Base-by-base conservation (phyloP, 1,140 invertebrate genomes). In the Dendroctonus valens region DNA sequence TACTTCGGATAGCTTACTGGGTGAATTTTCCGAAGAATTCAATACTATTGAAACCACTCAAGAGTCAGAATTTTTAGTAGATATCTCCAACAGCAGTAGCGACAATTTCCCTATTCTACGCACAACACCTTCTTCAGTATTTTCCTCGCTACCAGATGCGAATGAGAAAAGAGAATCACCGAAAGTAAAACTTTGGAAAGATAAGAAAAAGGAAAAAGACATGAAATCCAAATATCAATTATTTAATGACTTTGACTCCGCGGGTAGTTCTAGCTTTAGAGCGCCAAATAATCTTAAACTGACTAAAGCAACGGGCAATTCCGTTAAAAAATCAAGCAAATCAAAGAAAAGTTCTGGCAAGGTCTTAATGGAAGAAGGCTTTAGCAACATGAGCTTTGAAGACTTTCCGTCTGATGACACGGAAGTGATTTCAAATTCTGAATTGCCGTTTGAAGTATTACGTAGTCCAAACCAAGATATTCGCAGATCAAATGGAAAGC, bases 371-470 rank as follows among this genome's bases (percentile, higher is more conserved):
- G 79, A 82, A 44, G 81, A 81, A 3, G 89, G 88, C 5, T 89
- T 91, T 68, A 88, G 86, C 69, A 91, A 91, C 72, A 87, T 91
- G 87, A 91, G 89, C 71, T 91, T 91, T 70, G 89, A 91, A 76
- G 89, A 91, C 76, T 88, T 89, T 71, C 86, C 87, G 2, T 87
- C 86, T 15, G 89, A 89, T 68, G 86, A 89, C 59, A 75, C 79
- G 12, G 79, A 82, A 40, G 76, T 74, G 58, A 72, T 75, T 7
- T 55, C 72, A 0, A 74, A 64, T 26, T 70, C 69, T 41, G 69
- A 82, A n/a, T 79, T 83, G 39, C 85, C 85, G 3, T 88, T 88
- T 68, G 87, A 89, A 71, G 87, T 89, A 3, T 80, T 89, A 7
- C 78, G 86, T 71, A 81, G 75, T 77, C 70, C 81, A 5, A 72